phyloP scores from a whole-genome alignment of 2,888 invertebrate species.

The Andrena fulva region DNA sequence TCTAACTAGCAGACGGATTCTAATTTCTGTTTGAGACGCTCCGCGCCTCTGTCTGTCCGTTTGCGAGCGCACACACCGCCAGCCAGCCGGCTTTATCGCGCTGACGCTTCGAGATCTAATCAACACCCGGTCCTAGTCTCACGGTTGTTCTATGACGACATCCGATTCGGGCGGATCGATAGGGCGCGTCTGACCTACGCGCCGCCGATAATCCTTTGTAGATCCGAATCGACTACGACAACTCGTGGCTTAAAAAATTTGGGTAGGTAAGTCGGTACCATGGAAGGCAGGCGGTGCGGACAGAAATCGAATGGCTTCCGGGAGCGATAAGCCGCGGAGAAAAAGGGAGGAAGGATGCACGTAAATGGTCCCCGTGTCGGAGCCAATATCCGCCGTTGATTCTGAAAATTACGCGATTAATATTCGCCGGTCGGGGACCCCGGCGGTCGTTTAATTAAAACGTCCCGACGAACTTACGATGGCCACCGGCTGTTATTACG shows the following conservation, averaged over 20 bases:
- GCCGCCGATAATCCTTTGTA: background rate
- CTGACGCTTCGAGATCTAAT: constrained; percentile 51
- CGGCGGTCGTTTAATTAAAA: constrained; percentile 50
- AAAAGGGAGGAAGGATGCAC: background rate
- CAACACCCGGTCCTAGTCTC: constrained; percentile 30
- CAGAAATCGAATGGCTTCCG: too few species aligned
- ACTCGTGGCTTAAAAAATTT: constrained; percentile 2
- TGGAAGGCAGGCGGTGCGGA: too few species aligned
- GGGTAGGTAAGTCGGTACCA: background rate
- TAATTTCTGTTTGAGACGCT: constrained; percentile 67
- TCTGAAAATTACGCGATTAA: constrained; percentile 51
- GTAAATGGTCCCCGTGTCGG: constrained; percentile 6
- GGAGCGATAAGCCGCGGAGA: background rate
- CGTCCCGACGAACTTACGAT: constrained; percentile 48
- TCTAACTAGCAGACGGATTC: constrained; percentile 72
- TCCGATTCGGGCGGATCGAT: constrained; percentile 33
- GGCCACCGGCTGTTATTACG: constrained; percentile 39
- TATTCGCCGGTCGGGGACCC: constrained; percentile 31
- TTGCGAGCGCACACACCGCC: constrained; percentile 3
- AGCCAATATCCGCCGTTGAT: constrained; percentile 19
- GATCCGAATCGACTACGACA: constrained; percentile 11
- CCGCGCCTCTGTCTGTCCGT: constrained; percentile 26
- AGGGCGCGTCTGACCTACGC: background rate
- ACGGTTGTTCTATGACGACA: constrained; percentile 14
- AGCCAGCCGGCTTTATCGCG: constrained; percentile 47